These are phyloP conservation scores for Spea multiplicata DNA, from an alignment of 2,113 vertebrate species.

Conservation along the genomic window DNA sequence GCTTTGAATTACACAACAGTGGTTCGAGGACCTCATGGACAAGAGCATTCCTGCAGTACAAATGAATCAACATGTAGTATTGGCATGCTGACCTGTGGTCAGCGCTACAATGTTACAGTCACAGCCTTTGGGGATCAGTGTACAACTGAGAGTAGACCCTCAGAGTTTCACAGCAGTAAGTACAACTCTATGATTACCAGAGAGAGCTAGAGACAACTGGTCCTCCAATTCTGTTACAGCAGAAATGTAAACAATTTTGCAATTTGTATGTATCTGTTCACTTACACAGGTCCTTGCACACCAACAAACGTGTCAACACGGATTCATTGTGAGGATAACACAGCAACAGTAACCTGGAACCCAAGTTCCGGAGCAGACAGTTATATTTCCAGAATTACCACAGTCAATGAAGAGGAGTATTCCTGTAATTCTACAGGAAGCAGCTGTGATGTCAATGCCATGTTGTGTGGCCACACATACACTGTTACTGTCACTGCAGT, in stretches of 20 bases:
- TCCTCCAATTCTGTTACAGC: too few species aligned
- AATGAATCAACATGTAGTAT: slow-evolving; percentile 17
- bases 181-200: neutral
- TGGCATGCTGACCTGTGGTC: slow-evolving; percentile 45
- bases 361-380: slow-evolving; percentile 58
- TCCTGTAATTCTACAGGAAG: slow-evolving; percentile 55
- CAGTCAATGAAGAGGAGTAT: slow-evolving; percentile 53
- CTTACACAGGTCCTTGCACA: slow-evolving; percentile 23
- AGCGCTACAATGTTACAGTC: slow-evolving; percentile 32
- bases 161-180: slow-evolving; percentile 30
- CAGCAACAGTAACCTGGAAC: slow-evolving; percentile 64
- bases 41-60: slow-evolving; percentile 24
- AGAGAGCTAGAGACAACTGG: too few species aligned
- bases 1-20: slow-evolving; percentile 17
- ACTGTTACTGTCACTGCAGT: slow-evolving; percentile 59
- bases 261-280: neutral
- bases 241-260: too few species aligned
- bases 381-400: slow-evolving; percentile 59
- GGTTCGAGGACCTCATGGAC: slow-evolving; percentile 1
- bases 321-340: slow-evolving; percentile 58
- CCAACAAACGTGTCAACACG: neutral
- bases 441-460: slow-evolving; percentile 52
- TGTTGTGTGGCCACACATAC: slow-evolving; percentile 65
- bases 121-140: slow-evolving; percentile 9
- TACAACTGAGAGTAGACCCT: neutral